Percentiles rank a stretch among this genome's conserved stretches.
Conservation (phyloP, 2,113 vertebrate species). For the Sciurus niger region DNA sequence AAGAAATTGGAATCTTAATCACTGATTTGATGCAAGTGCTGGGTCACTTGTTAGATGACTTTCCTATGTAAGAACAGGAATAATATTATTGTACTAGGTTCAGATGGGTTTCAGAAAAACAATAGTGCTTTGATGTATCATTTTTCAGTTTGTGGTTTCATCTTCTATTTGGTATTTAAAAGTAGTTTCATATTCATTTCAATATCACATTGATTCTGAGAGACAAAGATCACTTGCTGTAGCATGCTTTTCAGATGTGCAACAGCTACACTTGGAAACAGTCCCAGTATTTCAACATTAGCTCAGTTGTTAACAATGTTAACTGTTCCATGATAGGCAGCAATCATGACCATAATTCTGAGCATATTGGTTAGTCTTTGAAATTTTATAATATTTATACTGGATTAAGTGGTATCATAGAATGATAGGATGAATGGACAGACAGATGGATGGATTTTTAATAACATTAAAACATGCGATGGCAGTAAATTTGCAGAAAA, state of each 20-base stretch:
- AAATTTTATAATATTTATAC: not conserved
- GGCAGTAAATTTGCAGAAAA: not conserved
- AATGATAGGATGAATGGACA: not conserved
- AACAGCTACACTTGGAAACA: not conserved
- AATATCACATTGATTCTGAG: not conserved
- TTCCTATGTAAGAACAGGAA: not conserved
- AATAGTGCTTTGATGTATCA: not conserved
- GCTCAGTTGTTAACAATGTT: not conserved
- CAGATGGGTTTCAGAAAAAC: not conserved
- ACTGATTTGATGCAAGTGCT: not conserved
- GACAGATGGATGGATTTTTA: not conserved
- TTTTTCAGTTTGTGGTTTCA: not conserved
- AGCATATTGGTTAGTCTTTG: not conserved
- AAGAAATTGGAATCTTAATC: constrained; percentile 32
- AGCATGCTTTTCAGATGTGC: not conserved
- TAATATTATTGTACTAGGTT: not conserved
- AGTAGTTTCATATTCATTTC: not conserved
- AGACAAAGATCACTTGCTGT: not conserved
- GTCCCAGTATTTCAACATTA: not conserved
- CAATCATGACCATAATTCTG: not conserved
- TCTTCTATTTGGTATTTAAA: not conserved
- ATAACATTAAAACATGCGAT: not conserved
- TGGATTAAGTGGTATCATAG: not conserved
- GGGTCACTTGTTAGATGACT: not conserved
- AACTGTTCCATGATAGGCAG: not conserved